phyloP scores from a whole-genome alignment of 23 tunicate species.

The Styela clava region DNA sequence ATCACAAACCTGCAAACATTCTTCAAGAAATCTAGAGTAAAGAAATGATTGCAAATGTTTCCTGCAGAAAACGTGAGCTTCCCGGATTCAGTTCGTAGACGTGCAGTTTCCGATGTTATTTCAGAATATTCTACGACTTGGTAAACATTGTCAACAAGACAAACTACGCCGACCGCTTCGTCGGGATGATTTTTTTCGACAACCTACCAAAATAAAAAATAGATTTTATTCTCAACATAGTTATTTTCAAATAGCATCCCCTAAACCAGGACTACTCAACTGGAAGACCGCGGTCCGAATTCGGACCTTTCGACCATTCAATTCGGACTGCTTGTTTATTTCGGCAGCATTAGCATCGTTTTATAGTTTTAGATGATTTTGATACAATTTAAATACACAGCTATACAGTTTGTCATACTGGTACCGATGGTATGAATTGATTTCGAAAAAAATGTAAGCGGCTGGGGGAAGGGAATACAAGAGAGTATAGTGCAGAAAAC shows the following conservation, averaged over 20 bases:
- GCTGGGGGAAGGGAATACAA: no score
- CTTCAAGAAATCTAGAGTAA: constrained; percentile 70
- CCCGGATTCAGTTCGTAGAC: constrained; percentile 50
- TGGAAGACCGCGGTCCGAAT: no score
- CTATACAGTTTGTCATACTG: no score
- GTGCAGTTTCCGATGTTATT: constrained; percentile 67
- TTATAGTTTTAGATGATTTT: no score
- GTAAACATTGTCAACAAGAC: constrained; percentile 66
- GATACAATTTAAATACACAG: no score
- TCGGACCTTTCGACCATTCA: no score
- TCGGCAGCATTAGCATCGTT: no score
- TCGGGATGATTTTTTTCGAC: constrained; percentile 78
- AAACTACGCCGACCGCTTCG: constrained; percentile 97
- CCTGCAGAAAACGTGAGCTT: constrained; percentile 87
- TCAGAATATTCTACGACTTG: constrained; percentile 99
- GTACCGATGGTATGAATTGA: no score
- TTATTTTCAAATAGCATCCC: background rate
- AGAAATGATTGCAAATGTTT: constrained; percentile 97
- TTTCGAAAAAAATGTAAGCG: no score
- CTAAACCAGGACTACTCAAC: no score
- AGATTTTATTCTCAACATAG: no score
- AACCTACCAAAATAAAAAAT: constrained; percentile 37
- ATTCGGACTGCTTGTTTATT: no score
- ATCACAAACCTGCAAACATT: constrained; percentile 83
- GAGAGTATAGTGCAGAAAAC: background rate